Evolutionary conservation across 2,888 invertebrate species (phyloP).

Genomic region (Rhaphigaster nebulosa): DNA sequence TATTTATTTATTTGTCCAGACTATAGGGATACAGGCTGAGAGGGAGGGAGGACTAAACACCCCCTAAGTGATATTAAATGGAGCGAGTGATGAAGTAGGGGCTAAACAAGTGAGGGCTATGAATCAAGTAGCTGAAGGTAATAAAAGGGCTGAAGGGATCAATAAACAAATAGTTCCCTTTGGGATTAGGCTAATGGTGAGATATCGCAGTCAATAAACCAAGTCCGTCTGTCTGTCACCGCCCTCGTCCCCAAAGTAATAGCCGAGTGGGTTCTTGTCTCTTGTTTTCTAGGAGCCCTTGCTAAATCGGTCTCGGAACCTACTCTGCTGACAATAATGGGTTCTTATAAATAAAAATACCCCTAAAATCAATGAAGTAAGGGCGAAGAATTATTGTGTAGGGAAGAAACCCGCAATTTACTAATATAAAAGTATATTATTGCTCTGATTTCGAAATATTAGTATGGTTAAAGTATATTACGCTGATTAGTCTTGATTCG

Average conservation of each 20-base stretch:
- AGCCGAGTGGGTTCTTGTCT: not conserved
- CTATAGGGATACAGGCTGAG: not conserved
- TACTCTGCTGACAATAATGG: not conserved
- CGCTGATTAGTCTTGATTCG: too few species aligned
- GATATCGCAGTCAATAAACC: conserved; percentile 44
- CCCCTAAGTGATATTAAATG: conserved; percentile 37
- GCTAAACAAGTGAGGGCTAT: conserved; percentile 43
- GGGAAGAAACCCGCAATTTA: too few species aligned
- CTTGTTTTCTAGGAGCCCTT: not conserved
- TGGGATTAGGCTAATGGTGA: conserved; percentile 48
- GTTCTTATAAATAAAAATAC: not conserved
- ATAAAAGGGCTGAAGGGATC: conserved; percentile 36
- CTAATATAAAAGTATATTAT: too few species aligned
- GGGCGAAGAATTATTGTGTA: too few species aligned
- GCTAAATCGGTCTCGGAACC: not conserved
- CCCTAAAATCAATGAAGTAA: too few species aligned
- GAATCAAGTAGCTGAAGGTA: conserved; percentile 17
- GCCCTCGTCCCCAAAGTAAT: not conserved
- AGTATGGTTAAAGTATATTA: too few species aligned
- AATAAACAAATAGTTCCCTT: conserved; percentile 27
- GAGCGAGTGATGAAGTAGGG: conserved; percentile 19
- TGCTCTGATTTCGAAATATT: too few species aligned
- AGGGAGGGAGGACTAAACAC: not conserved
- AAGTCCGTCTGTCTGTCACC: conserved; percentile 3
- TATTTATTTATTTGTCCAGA: not conserved